Percentiles rank a stretch among this genome's conserved stretches.
Conservation (phyloP, 2,888 invertebrate genomes). For the Archaeoteleia sp. region DNA sequence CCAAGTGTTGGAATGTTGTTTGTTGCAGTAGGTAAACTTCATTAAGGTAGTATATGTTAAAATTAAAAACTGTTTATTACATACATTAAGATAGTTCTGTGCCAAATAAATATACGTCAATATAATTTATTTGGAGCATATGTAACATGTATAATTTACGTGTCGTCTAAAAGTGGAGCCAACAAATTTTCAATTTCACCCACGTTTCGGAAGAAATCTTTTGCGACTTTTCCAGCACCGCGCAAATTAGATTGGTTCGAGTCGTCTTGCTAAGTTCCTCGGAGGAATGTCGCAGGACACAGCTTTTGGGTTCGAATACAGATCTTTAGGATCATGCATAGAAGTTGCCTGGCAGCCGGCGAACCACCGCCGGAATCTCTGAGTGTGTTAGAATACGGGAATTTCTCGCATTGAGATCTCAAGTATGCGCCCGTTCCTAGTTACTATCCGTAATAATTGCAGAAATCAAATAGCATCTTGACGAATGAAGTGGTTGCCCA, state of each 20-base stretch:
- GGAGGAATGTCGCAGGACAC: conserved; percentile 42
- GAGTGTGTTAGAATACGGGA: conserved; percentile 30
- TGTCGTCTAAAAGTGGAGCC: conserved; percentile 34
- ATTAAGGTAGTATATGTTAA: too few species aligned
- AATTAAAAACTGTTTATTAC: too few species aligned
- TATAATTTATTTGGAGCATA: too few species aligned
- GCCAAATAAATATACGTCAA: too few species aligned
- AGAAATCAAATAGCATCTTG: conserved; percentile 28
- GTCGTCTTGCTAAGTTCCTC: conserved; percentile 53
- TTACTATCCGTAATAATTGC: conserved; percentile 38
- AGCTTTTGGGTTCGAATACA: conserved; percentile 50
- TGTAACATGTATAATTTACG: too few species aligned
- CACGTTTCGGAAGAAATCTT: conserved; percentile 45
- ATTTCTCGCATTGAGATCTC: conserved; percentile 42
- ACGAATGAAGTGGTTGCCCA: too few species aligned
- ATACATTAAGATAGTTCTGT: too few species aligned
- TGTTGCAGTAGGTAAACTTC: too few species aligned
- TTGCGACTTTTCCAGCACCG: conserved; percentile 50
- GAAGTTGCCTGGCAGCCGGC: conserved; percentile 44
- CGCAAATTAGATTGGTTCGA: conserved; percentile 54
- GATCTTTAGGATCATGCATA: conserved; percentile 44
- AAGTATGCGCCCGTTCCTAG: conserved; percentile 17
- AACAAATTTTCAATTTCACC: conserved; percentile 43
- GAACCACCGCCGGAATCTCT: conserved; percentile 39
- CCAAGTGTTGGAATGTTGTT: too few species aligned